These are phyloP conservation scores for Pseudochromis fuscus DNA, from an alignment of 2,797 vertebrate genomes.

Conservation along the genomic window DNA sequence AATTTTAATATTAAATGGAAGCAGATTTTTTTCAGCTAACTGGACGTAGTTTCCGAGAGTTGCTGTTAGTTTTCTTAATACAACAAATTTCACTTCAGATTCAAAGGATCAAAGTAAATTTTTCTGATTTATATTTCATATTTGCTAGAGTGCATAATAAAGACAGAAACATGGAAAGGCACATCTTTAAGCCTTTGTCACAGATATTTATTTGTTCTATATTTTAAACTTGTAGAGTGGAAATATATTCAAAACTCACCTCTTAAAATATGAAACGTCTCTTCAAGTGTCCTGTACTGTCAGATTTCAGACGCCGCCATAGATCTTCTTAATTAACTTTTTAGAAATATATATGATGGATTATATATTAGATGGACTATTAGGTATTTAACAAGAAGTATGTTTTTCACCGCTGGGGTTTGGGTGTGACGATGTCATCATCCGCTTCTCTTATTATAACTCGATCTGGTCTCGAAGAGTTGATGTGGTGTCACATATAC, in stretches of 20 bases:
- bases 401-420: constrained; percentile 27
- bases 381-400: constrained; percentile 11
- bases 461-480: constrained; percentile 1
- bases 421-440: constrained; percentile 65
- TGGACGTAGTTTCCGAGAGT: neutral
- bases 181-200: neutral
- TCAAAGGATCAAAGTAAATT: neutral
- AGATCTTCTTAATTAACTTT: constrained; percentile 17
- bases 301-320: constrained; percentile 66
- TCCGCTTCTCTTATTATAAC: constrained; percentile 58
- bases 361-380: no score
- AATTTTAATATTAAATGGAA: neutral
- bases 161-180: neutral
- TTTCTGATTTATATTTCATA: neutral
- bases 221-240: neutral
- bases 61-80: neutral
- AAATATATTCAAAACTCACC: constrained; percentile 65
- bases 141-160: neutral
- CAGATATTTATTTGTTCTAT: neutral
- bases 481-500: constrained; percentile 40
- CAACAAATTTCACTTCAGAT: neutral
- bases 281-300: constrained; percentile 52
- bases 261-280: constrained; percentile 53
- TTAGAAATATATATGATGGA: no score
- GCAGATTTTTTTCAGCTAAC: neutral